phyloP scores from a whole-genome alignment of 2,113 vertebrate species.

The Abramis brama region DNA sequence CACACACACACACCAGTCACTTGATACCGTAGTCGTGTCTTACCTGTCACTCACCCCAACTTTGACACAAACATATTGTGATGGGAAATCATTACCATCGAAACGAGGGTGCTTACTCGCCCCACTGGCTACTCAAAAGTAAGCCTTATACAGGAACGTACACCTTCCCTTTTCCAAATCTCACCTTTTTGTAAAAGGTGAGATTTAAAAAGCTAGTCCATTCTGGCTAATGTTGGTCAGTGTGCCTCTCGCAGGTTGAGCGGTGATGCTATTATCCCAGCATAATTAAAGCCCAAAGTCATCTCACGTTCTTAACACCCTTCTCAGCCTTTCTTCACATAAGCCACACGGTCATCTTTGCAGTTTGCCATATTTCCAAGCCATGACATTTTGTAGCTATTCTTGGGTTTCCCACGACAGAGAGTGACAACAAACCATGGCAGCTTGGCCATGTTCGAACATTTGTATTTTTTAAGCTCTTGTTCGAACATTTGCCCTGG shows the following conservation, averaged over 20 bases:
- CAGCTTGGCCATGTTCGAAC: constrained; percentile 14
- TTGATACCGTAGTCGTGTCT: neutral
- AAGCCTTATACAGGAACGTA: neutral
- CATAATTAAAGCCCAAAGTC: neutral
- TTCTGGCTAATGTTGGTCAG: neutral
- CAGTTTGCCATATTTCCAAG: neutral
- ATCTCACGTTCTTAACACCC: neutral
- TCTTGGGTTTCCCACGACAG: constrained; percentile 4
- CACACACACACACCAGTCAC: neutral
- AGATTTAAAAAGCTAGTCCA: neutral
- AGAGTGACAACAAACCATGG: constrained; percentile 20
- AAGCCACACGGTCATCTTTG: neutral
- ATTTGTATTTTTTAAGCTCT: neutral
- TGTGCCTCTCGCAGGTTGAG: neutral
- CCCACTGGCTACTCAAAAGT: neutral
- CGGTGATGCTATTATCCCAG: neutral
- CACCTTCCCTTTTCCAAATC: neutral
- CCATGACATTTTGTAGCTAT: constrained; percentile 48
- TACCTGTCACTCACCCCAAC: constrained; percentile 25
- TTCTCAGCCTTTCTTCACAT: neutral
- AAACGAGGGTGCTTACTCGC: neutral
- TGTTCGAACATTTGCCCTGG: constrained; percentile 21
- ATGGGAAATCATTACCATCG: constrained; percentile 48
- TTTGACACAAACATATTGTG: constrained; percentile 24
- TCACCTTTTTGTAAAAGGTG: neutral